Evolutionary conservation across 2,888 invertebrate genomes (phyloP), one percentile per base, ranked within the genome.

Genomic region (Ferrisia virgata): DNA sequence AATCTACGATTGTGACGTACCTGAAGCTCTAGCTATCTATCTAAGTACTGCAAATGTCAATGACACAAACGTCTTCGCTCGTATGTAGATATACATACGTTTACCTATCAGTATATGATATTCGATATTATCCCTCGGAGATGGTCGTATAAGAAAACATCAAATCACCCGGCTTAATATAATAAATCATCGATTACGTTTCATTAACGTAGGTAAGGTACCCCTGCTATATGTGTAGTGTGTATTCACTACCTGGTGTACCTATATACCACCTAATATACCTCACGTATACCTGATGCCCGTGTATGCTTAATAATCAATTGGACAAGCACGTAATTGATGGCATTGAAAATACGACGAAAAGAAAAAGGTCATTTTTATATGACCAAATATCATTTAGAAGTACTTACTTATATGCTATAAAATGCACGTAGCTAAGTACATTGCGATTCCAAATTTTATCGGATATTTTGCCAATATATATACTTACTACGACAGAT

Each of bases 131-230:
- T 11, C 58, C 28, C 28, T 18, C 18, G 40, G 11, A 53, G 43
- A 43, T 43, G 13, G 13, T 9, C 43, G 43, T 15, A 13, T 15
- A 43, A 43, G 9, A 53, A 53, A 53, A 5, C 18, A 53, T 8
- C 53, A 53, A 53, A 64, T 64, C 58, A 64, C 58, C 58, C 28
- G n/a, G 25, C 28, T 2, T 64, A 64, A 64, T 64, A 64, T 64
- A 64, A 64, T 64, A 64, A 64, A 64, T 64, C 58, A 64, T 64
- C 58, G 58, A 64, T 64, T 64, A 64, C 58, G 58, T 64, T 64
- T 64, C 58, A 64, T 64, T 64, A 64, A 64, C 28, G 58, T 28
- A 8, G n/a, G n/a, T n/a, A n/a, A n/a, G n/a, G n/a, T n/a, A n/a
- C n/a, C n/a, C n/a, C n/a, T n/a, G n/a, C n/a, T n/a, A n/a, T n/a